phyloP scores from a whole-genome alignment of 2,113 vertebrate species.

The Hipposideros armiger region DNA sequence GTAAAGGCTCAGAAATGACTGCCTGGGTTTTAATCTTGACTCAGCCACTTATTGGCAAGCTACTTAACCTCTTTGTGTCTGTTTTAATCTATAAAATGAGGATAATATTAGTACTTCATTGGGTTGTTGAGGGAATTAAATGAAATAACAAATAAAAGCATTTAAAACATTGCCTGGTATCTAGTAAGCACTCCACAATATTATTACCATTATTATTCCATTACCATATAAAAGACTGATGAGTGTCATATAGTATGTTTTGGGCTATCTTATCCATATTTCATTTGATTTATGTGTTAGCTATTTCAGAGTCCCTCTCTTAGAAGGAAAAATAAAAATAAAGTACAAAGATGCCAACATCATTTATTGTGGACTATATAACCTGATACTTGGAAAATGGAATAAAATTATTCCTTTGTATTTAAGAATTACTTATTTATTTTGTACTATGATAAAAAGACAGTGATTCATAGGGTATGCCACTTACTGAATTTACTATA shows the following conservation, averaged over 20 bases:
- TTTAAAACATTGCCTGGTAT: background rate
- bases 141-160: background rate
- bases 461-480: background rate
- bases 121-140: background rate
- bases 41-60: background rate
- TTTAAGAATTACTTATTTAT: conserved; percentile 53
- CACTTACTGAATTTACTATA: background rate
- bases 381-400: background rate
- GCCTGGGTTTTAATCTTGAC: background rate
- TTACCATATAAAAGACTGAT: background rate
- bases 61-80: conserved; percentile 8
- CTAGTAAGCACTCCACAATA: background rate
- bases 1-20: background rate
- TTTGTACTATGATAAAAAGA: conserved; percentile 6
- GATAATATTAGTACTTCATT: background rate
- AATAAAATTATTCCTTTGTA: conserved; percentile 22
- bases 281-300: background rate
- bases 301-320: conserved; percentile 19
- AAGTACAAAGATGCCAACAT: background rate
- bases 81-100: background rate
- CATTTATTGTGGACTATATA: background rate
- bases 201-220: background rate
- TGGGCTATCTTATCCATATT: background rate
- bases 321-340: conserved; percentile 5
- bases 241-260: background rate